Evolutionary conservation across 2,113 vertebrate genomes (phyloP), one percentile per base, ranked within the genome.

Genomic region (Amblyornis subalaris): DNA sequence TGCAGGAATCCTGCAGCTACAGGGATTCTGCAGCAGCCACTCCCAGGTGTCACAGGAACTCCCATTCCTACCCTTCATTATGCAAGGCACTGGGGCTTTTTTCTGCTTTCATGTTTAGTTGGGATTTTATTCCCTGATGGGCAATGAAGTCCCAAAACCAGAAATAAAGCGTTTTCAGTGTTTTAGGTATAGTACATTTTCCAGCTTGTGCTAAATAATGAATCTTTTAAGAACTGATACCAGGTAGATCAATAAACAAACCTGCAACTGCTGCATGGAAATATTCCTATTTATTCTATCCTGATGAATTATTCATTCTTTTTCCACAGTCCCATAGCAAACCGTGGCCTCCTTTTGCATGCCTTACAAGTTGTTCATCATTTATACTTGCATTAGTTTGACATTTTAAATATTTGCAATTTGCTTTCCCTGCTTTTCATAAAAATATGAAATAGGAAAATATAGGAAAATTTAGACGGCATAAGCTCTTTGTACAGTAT

Each of bases 261-360:
- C 62, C 62, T 92, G 84, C 70, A 89, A 87, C 36, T 44, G 45
- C 42, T 85, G 73, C 80, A 89, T 1, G 62, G 74, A 95, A 94
- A 92, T 89, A 95, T 66, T 89, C 54, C 82, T 72, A 76, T 91
- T 95, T 95, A 94, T 85, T 94, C 84, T 66, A 82, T 38, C 36
- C 62, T 88, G 54, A 94, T 94, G 54, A 95, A 96, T 96, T 89
- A 95, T 89, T 96, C 80, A 91, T 78, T 89, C 24, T 79, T 85
- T 74, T 94, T 87, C 62, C 87, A 85, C 29, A 94, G 62, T 94
- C 81, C 70, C 81, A 93, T 24, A 90, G 81, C 62, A 86, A 94
- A 88, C 58, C 36, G 54, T 79, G 71, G 51, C 54, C 83, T 89
- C 58, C 69, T 79, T 92, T 23, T 57, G 77, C 74, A 92, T 62